Evolutionary conservation across 2,113 vertebrate species (phyloP), one percentile per base, ranked within the genome.

Genomic region (Panthera tigris): DNA sequence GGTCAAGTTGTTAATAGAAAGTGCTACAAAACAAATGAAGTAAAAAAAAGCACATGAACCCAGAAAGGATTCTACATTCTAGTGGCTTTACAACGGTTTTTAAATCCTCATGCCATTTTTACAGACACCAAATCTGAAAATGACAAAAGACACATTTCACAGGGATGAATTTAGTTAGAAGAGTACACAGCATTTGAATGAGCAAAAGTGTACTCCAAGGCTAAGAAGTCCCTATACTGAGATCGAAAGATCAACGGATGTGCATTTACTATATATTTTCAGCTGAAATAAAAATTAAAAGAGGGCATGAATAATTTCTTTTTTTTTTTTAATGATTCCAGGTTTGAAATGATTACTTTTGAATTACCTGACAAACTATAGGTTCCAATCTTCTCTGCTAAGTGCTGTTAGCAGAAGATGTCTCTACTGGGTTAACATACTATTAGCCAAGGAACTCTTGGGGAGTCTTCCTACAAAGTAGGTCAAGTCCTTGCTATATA

Each of bases 401-500:
- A 96, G 74, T 83, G 97, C 93, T 93, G 10, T 95, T 98, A 98
- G 55, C 93, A 39, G n/a, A 61, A 97, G 96, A 98, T 83, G 96
- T 97, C 98, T 98, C 96, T 98, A 96, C 97, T 98, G 98, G 98
- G 97, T 98, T 98, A 97, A 97, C 88, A 55, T 97, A 97, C 97
- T 98, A 98, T 98, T 98, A 98, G 93, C 96, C 97, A 95, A 98
- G 93, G 92, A 98, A 98, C 98, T 98, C 98, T 98, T 71, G 97
- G 98, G 98, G 97, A 98, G 97, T 93, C 97, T 98, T 98, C 97
- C 97, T 98, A 97, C 93, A 98, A 98, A 99, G 98, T 98, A 98
- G 98, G 98, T 99, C 98, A 99, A 84, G 98, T 98, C 98, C 97
- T 91, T 98, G 95, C 97, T 98, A 97, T 98, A 98, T 97, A 98